Evolutionary conservation across 37 sponge, comb jelly and placozoan species (phyloP).

Genomic region (Petrosia ficiformis): DNA sequence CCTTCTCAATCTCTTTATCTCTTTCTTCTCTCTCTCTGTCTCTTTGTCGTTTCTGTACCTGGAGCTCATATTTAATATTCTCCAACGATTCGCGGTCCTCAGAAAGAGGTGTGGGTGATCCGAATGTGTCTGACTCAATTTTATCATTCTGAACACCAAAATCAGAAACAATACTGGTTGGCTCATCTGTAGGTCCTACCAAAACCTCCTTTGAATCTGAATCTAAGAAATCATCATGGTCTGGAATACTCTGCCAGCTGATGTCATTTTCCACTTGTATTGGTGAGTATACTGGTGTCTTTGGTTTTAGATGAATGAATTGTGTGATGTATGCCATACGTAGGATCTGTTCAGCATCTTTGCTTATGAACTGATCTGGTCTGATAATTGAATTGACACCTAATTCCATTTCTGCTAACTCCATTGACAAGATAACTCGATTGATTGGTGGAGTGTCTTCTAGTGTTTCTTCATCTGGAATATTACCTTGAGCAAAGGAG

Average conservation of each 20-base stretch:
- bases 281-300: too few relatives aligned
- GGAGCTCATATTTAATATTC: background rate
- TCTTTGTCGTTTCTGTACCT: background rate
- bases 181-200: too few relatives aligned
- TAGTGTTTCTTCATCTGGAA: background rate
- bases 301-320: too few relatives aligned
- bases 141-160: too few relatives aligned
- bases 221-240: too few relatives aligned
- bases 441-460: background rate
- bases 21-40: background rate
- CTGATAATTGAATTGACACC: conserved; percentile 20
- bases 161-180: too few relatives aligned
- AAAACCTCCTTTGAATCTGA: too few relatives aligned
- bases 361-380: conserved; percentile 44
- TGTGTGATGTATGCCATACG: conserved; percentile 60
- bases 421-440: conserved; percentile 43
- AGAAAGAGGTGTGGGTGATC: too few relatives aligned
- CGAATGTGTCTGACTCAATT: too few relatives aligned
- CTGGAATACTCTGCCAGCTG: too few relatives aligned
- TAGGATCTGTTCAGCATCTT: conserved; percentile 30
- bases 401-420: conserved; percentile 26
- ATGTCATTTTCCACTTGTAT: too few relatives aligned
- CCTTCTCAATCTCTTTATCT: background rate
- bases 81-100: too few relatives aligned
- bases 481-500: conserved; percentile 30